These are phyloP conservation scores for Scleropages formosus DNA, from an alignment of 2,797 vertebrate species.

Conservation along the genomic window DNA sequence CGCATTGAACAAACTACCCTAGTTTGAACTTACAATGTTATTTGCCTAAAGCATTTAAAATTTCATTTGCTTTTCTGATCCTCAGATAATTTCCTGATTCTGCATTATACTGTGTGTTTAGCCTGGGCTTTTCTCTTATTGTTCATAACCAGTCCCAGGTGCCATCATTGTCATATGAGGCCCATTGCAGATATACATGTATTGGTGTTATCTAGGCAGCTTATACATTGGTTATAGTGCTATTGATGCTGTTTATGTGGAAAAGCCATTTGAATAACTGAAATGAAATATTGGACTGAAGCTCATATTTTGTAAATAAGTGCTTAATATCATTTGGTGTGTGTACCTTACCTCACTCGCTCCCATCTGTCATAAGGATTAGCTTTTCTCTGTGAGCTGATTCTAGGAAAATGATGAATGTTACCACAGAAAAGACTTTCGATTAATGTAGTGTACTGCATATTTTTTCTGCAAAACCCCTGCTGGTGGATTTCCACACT, in stretches of 20 bases:
- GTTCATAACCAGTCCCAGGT: not conserved
- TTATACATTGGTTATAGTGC: not conserved
- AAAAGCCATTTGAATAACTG: not conserved
- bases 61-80: not conserved
- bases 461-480: not conserved
- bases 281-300: not conserved
- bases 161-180: not conserved
- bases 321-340: not conserved
- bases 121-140: not conserved
- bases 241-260: not conserved
- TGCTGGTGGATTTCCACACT: not conserved
- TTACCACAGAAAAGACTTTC: not conserved
- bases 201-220: not conserved
- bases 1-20: not conserved
- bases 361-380: constrained; percentile 8
- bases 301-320: not conserved
- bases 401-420: not conserved
- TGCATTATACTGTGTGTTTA: not conserved
- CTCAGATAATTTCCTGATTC: not conserved
- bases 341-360: not conserved
- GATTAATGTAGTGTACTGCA: not conserved
- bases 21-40: not conserved
- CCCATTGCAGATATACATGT: not conserved
- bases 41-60: not conserved
- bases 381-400: constrained; percentile 8